These are phyloP conservation scores for Phymatocera aterrima DNA, from an alignment of 2,888 invertebrate species.

Conservation along the genomic window DNA sequence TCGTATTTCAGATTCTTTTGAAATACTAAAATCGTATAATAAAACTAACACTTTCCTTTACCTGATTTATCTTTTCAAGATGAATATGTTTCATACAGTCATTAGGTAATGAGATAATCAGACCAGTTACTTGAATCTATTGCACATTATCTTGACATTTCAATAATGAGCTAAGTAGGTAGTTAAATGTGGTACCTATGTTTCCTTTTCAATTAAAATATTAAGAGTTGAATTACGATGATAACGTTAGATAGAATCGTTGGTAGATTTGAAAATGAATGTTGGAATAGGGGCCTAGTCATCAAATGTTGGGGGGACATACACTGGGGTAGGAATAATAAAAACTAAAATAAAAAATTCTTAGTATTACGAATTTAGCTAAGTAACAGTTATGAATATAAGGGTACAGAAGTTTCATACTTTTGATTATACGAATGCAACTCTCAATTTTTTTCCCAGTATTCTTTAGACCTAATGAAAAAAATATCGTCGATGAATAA, in stretches of 20 bases:
- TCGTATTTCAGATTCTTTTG: background rate
- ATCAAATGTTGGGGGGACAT: conserved; percentile 8
- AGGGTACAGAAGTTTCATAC: conserved; percentile 9
- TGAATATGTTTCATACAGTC: background rate
- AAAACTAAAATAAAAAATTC: conserved; percentile 1
- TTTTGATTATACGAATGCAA: conserved; percentile 9
- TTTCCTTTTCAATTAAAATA: conserved; percentile 30
- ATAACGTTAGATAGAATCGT: conserved; percentile 36
- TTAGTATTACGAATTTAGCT: conserved; percentile 15
- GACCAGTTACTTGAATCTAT: conserved; percentile 31
- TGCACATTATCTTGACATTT: conserved; percentile 18
- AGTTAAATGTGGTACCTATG: conserved; percentile 28
- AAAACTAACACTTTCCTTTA: background rate
- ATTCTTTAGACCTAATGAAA: background rate
- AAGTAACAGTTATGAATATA: conserved; percentile 8
- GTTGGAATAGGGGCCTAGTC: conserved; percentile 34
- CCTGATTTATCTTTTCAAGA: background rate
- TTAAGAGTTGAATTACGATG: conserved; percentile 36
- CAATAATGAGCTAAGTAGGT: conserved; percentile 30
- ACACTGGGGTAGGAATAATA: background rate
- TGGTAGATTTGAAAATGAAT: conserved; percentile 37
- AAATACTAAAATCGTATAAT: background rate
- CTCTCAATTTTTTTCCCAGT: background rate
- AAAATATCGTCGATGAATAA: conserved; percentile 2
- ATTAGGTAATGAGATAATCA: conserved; percentile 5